Percentiles rank a stretch among this genome's conserved stretches.
phyloP scores from a whole-genome alignment of 1,140 invertebrate genomes.

The Micrasema minimum region DNA sequence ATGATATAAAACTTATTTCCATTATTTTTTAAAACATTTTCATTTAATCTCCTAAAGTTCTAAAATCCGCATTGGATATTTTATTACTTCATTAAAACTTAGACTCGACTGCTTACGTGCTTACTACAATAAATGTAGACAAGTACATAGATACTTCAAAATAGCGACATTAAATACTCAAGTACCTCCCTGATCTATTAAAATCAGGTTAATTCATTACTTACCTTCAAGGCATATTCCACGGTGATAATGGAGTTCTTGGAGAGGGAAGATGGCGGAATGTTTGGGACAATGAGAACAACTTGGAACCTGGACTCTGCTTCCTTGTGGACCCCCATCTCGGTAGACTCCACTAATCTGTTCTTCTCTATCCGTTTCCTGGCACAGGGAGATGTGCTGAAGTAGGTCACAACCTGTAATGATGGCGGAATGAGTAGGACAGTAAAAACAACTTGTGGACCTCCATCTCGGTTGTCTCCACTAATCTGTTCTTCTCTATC shows the following conservation, averaged over 20 bases:
- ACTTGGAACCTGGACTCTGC: not conserved
- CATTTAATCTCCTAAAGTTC: no score
- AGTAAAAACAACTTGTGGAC: not conserved
- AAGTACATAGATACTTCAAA: no score
- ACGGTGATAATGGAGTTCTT: constrained; percentile 1
- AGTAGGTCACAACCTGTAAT: not conserved
- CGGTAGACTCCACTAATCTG: not conserved
- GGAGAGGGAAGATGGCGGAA: constrained; percentile 10
- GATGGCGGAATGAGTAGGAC: constrained; percentile 1
- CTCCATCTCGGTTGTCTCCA: not conserved
- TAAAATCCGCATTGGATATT: no score
- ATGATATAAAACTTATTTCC: no score
- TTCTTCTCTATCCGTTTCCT: not conserved
- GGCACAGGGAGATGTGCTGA: not conserved
- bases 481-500: constrained; percentile 1
- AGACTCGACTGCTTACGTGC: no score
- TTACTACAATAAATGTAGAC: no score
- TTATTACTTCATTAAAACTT: no score
- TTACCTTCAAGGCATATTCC: constrained; percentile 8
- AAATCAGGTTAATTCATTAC: no score
- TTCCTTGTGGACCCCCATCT: not conserved
- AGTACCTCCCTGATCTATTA: no score
- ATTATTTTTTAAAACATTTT: no score
- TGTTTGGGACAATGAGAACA: not conserved
- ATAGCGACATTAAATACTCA: no score